Evolutionary conservation across 1,140 invertebrate species (phyloP).

Genomic region (Belonocnema kinseyi): DNA sequence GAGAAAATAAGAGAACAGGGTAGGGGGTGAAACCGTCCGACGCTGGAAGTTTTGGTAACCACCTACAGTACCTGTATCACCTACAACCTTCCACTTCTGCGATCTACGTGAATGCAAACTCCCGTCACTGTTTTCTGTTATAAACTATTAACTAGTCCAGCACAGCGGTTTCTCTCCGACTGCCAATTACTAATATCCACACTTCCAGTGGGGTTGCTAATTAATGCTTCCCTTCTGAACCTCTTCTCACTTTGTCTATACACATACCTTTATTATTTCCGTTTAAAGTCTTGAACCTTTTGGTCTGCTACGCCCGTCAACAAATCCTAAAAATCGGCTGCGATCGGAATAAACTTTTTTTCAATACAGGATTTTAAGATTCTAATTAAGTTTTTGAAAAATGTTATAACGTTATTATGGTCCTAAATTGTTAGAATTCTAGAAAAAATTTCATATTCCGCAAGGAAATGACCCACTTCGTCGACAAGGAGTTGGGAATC

Average conservation of each 20-base stretch:
- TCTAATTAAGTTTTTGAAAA: too few relatives aligned
- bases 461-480: too few relatives aligned
- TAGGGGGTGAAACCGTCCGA: not conserved
- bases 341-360: too few relatives aligned
- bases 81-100: conserved; percentile 6
- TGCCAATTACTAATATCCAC: conserved; percentile 62
- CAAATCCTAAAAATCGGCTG: too few relatives aligned
- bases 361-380: too few relatives aligned
- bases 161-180: conserved; percentile 34
- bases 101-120: conserved; percentile 26
- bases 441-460: too few relatives aligned
- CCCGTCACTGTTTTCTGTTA: conserved; percentile 27
- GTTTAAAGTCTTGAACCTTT: not conserved
- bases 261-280: not conserved
- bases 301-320: too few relatives aligned
- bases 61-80: conserved; percentile 30
- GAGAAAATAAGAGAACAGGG: conserved; percentile 25
- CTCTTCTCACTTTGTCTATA: not conserved
- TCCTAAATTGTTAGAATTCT: too few relatives aligned
- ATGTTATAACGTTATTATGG: too few relatives aligned
- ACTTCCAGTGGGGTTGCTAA: conserved; percentile 54
- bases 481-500: too few relatives aligned
- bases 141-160: conserved; percentile 38
- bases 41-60: conserved; percentile 33
- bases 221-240: conserved; percentile 49